Base-by-base conservation (phyloP, 2,888 invertebrate species). In the Crematogaster levior region DNA sequence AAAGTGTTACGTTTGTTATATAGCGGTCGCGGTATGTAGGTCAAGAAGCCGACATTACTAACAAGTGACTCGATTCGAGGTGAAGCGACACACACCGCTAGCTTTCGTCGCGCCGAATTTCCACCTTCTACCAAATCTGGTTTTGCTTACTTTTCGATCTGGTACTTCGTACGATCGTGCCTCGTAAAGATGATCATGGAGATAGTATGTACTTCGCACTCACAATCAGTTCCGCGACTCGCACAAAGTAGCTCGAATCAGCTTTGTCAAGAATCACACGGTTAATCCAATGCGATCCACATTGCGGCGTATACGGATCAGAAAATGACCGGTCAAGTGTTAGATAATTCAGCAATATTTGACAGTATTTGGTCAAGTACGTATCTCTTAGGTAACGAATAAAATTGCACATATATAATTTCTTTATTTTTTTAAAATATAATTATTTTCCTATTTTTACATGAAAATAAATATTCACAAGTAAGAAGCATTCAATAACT, bases 11-110 rank as follows among this genome's bases (percentile, higher is more conserved):
- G 81, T 86, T 85, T 82, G 88, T 85, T 82, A 87, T 85, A 88
- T 87, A 90, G 88, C 86, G 89, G 88, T 86, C 90, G 89, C 89
- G 93, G 92, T 93, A 93, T 93, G 93, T 93, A 87, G 93, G 93
- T 93, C 93, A 93, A 91, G 92, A 93, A 92, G 92, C 89, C 93
- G 91, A 91, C 92, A 91, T 91, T 90, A 89, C 89, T 89, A 91
- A 91, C 92, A 89, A 90, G 89, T 88, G 90, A 90, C 90, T 90
- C 89, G 86, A 86, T 86, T 87, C 82, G 81, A 86, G 75, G 24
- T 65, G 60, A 34, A 61, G 46, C 82, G 82, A 77, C 83, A 83
- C 86, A 83, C 84, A 88, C 88, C 85, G 85, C 86, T 88, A 86
- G 86, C 89, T 91, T 90, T 92, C 90, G 79, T 89, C 87, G 83